Conservation (phyloP, 2,113 vertebrate species). For the Lagopus leucura region DNA sequence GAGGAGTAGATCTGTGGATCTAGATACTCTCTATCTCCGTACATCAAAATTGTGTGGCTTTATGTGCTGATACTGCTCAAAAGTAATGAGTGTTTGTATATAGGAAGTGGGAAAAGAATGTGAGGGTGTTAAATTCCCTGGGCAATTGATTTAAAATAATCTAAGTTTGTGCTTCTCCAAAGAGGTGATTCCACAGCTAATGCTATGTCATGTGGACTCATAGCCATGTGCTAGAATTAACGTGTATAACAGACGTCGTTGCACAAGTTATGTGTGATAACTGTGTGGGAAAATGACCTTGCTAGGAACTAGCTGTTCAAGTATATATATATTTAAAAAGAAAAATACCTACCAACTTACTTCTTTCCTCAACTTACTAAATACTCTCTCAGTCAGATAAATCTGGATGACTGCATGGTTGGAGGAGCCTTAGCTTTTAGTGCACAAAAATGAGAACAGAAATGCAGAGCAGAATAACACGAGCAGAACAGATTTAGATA, state of each 20-base stretch:
- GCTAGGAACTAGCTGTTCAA: neutral
- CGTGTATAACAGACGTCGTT: neutral
- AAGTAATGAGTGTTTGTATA: neutral
- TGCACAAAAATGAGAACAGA: neutral
- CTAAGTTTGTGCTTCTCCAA: neutral
- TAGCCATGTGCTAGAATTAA: neutral
- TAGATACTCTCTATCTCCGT: neutral
- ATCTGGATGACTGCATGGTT: no score
- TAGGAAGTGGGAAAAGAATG: neutral
- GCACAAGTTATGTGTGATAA: rapidly evolving
- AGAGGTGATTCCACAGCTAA: neutral
- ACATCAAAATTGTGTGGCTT: neutral
- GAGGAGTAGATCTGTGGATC: neutral
- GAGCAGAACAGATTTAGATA: neutral
- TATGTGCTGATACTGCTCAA: neutral
- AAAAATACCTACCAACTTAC: neutral
- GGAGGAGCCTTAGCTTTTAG: neutral
- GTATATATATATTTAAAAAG: neutral
- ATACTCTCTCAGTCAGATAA: neutral
- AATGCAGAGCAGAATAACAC: neutral
- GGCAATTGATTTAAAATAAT: neutral
- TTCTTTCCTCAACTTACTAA: neutral
- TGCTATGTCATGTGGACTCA: neutral
- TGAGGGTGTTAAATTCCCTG: neutral
- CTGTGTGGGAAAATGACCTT: neutral